Percentiles rank a stretch among this genome's conserved stretches.
Evolutionary conservation across 2,113 vertebrate genomes (phyloP).

Genomic region (Lagopus leucura): DNA sequence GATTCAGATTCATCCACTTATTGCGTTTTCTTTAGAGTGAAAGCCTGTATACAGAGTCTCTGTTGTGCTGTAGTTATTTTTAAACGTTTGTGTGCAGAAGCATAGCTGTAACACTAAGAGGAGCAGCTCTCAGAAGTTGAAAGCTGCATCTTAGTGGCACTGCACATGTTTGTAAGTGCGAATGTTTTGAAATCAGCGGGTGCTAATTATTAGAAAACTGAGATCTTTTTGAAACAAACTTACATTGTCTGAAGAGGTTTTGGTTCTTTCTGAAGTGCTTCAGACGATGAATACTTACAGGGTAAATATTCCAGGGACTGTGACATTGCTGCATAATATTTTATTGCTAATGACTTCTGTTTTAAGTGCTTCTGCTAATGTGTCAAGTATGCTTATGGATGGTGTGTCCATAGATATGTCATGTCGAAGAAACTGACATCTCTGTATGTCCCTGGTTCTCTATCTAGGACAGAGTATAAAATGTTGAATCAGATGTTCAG

Average conservation of each 20-base stretch:
- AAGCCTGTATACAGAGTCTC: neutral
- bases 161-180: neutral
- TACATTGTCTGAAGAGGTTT: neutral
- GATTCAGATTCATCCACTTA: neutral
- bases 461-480: neutral
- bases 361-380: neutral
- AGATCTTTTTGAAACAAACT: neutral
- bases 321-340: neutral
- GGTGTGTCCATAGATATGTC: neutral
- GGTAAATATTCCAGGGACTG: neutral
- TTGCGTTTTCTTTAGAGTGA: neutral
- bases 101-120: neutral
- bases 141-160: neutral
- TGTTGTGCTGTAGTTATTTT: neutral
- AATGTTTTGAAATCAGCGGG: neutral
- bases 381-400: rapidly evolving
- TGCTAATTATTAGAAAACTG: neutral
- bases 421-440: neutral
- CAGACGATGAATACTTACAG: neutral
- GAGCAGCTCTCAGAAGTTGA: neutral
- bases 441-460: neutral
- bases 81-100: neutral
- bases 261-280: neutral
- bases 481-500: neutral
- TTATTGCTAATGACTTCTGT: neutral